A percentile compares a stretch with the other conserved stretches of the same genome.
Conservation (phyloP, 2,888 invertebrate species). For the Lycaena phlaeas region DNA sequence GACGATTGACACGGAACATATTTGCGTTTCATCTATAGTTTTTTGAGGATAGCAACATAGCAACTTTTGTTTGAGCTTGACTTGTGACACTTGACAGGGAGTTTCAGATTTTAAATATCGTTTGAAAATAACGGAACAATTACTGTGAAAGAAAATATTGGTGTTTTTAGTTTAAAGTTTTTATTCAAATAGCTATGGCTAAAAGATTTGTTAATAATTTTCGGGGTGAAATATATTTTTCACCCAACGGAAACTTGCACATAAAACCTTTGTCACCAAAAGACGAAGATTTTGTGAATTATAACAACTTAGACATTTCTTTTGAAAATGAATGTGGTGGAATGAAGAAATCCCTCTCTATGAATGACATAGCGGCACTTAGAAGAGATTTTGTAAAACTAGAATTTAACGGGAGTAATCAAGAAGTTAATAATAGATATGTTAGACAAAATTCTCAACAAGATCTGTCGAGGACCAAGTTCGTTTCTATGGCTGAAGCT, state of each 20-base stretch:
- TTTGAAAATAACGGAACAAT: constrained; percentile 10
- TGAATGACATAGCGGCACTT: constrained; percentile 46
- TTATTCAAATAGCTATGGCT: constrained; percentile 33
- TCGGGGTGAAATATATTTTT: constrained; percentile 47
- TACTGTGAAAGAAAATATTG: background rate
- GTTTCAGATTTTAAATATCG: background rate
- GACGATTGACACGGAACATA: no score
- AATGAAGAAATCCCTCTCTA: constrained; percentile 54
- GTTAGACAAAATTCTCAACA: constrained; percentile 31
- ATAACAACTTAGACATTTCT: constrained; percentile 36
- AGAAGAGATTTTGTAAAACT: constrained; percentile 33
- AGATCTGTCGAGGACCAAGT: constrained; percentile 52
- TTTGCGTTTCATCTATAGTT: constrained; percentile 5
- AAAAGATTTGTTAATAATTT: constrained; percentile 45
- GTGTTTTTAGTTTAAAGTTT: background rate
- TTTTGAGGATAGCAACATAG: constrained; percentile 13
- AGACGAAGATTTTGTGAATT: constrained; percentile 47
- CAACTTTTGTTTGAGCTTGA: no score
- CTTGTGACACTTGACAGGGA: background rate
- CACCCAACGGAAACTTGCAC: constrained; percentile 34
- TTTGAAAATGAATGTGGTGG: constrained; percentile 33
- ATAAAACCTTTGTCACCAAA: constrained; percentile 48
- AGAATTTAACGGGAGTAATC: constrained; percentile 27
- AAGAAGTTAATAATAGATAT: constrained; percentile 31
- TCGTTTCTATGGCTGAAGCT: constrained; percentile 74